Base-by-base conservation (phyloP, 1,140 invertebrate genomes). In the Drosophila rufa region DNA sequence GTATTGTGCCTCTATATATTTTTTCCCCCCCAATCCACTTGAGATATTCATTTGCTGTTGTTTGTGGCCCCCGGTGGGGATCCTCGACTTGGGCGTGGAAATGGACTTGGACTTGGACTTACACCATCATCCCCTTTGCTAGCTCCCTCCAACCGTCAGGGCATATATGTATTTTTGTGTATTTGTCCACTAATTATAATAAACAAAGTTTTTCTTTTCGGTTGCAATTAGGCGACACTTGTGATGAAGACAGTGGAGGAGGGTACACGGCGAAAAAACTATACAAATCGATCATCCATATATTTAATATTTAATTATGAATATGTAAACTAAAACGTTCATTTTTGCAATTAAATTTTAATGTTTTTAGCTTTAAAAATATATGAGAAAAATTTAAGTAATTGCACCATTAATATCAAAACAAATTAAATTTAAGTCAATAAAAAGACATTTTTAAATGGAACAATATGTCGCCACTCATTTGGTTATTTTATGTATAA, bases 101-200 rank as follows among this genome's bases (percentile, higher is more conserved):
- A 27, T 59, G 25, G 33, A 33, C 25, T 59, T 45, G 25, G 33
- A 33, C 25, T 59, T 45, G 22, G 55, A 27, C 55, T 42, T 12
- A 42, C 14, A 40, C 36, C 40, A 19, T 22, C 36, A 38, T 17
- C 17, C 17, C 17, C 53, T 6, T 6, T 30, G 27, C 27, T 6
- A 30, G 27, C 27, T 30, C 27, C 27, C 27, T 30, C 27, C 4
- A 27, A 30, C 5, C 17, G 17, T 8, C 12, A 8, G 27, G n/a
- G n/a, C 6, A 22, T 59, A 17, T 59, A 12, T 33, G 15, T 46
- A 5, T 59, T 27, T 56, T 40, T 42, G 68, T 66, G 38, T 56
- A 68, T 80, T 79, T 75, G 62, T 45, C 58, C 58, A 80, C 70
- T 80, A 80, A 80, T 80, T 80, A 80, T 75, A 80, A 79, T 80